Evolutionary conservation across 2,888 invertebrate species (phyloP).

Genomic region (Bruchidius siliquastri): DNA sequence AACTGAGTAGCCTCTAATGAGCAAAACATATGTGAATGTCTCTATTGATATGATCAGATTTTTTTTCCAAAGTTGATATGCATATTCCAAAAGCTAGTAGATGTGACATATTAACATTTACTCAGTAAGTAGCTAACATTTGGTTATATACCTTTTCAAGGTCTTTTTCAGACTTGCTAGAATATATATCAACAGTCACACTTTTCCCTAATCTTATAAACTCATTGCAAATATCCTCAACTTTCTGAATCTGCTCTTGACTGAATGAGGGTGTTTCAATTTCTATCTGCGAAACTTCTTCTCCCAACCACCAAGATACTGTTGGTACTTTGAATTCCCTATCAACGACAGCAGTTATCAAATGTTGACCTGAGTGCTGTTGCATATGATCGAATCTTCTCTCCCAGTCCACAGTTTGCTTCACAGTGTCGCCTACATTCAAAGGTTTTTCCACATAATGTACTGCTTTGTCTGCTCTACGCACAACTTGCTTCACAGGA

Average conservation of each 20-base stretch:
- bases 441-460: slow-evolving; percentile 65
- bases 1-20: too few relatives aligned
- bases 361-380: slow-evolving; percentile 85
- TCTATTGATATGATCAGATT: too few relatives aligned
- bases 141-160: slow-evolving; percentile 29
- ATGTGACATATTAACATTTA: too few relatives aligned
- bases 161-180: slow-evolving; percentile 52
- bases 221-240: slow-evolving; percentile 64
- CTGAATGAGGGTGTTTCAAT: slow-evolving; percentile 54
- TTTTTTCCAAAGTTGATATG: too few relatives aligned
- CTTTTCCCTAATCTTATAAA: slow-evolving; percentile 60
- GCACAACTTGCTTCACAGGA: slow-evolving; percentile 64
- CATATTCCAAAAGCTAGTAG: too few relatives aligned
- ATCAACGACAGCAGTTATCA: slow-evolving; percentile 75
- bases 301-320: slow-evolving; percentile 80
- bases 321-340: slow-evolving; percentile 63
- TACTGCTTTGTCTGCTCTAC: slow-evolving; percentile 66
- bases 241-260: slow-evolving; percentile 49
- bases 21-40: too few relatives aligned
- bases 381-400: slow-evolving; percentile 87
- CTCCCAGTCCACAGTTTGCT: slow-evolving; percentile 67
- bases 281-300: slow-evolving; percentile 70
- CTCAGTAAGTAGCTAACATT: too few relatives aligned
- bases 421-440: slow-evolving; percentile 58
- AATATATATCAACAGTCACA: slow-evolving; percentile 61